Base-by-base conservation (phyloP, 2,113 vertebrate species). In the Ciconia stormi region DNA sequence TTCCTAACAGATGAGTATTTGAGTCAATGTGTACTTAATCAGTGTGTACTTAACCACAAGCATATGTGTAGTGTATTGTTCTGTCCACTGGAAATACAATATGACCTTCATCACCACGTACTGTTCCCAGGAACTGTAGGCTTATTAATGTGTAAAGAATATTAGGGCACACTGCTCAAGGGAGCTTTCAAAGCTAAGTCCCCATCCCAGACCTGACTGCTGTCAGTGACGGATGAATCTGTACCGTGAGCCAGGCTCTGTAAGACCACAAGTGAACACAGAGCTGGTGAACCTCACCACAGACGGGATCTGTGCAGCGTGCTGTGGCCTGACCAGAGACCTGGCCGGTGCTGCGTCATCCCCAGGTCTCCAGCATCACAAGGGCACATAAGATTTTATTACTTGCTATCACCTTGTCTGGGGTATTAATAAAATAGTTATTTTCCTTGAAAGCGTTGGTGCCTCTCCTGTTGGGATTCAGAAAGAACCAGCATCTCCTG, bases 221-320 rank as follows among this genome's bases (percentile, higher is more conserved):
- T 65, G 7, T 14, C 53, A 52, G 58, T 18, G 29, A 36, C 44
- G 50, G 40, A 56, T 13, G 40, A 27, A 72, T 10, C 52, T n/a
- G 22, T 21, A 61, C 46, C 6, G 1, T 4, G 26, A 84, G 38
- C 46, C 32, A 53, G 38, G 44, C 55, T 65, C 30, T 17, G 6
- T 20, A 70, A 69, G 30, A 70, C 27, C 2, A 0, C 10, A 55
- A 19, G 36, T 16, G 65, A 46, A 62, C 32, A 11, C 27, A 80
- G 40, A 84, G 27, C 23, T 66, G 62, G 20, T 18, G 22, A 88
- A 36, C 16, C 12, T 78, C 80, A 78, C 56, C 52, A 47, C 1
- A 0, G 46, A 46, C 0, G 2, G 36, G 15, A 52, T 27, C 29
- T 40, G n/a, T 2, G 0, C 62, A 53, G 18, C 2, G 0, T 34